A percentile compares a stretch with the other conserved stretches of the same genome.
Conservation (phyloP, 2,113 vertebrate genomes). For the Excalfactoria chinensis region DNA sequence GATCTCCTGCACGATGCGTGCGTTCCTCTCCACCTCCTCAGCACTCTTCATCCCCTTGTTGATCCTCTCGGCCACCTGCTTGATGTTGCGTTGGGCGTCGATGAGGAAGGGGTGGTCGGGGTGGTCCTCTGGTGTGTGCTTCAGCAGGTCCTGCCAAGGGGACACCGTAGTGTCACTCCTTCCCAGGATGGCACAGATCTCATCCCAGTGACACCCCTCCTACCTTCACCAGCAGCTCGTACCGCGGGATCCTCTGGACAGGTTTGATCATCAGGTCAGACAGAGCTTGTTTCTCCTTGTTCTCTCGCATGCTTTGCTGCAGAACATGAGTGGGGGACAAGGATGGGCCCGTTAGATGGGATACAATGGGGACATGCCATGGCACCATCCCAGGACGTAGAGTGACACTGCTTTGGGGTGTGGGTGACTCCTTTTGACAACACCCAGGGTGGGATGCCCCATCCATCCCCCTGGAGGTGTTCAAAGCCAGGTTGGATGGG, state of each 20-base stretch:
- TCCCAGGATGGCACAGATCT: rapidly evolving
- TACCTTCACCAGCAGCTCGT: conserved; percentile 97
- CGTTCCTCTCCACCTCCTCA: conserved; percentile 93
- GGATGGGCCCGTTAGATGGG: not conserved
- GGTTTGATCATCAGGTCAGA: conserved; percentile 99
- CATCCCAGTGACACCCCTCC: not conserved
- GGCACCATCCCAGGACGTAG: not conserved
- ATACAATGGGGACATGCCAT: not conserved
- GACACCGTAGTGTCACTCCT: rapidly evolving
- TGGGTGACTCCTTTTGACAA: not conserved
- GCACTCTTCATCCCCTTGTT: conserved; percentile 95
- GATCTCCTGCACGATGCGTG: conserved; percentile 95
- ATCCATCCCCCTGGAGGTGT: too few relatives aligned
- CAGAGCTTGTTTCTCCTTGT: conserved; percentile 97
- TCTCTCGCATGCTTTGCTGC: conserved; percentile 98
- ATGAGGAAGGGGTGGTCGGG: conserved; percentile 89
- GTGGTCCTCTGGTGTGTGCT: conserved; percentile 95
- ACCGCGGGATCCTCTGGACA: conserved; percentile 96
- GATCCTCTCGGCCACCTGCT: conserved; percentile 94
- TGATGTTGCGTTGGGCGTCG: conserved; percentile 94
- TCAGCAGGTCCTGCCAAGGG: conserved; percentile 88
- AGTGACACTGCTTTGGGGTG: not conserved
- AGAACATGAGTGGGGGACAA: not conserved
- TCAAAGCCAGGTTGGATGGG: too few relatives aligned
- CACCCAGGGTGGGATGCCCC: rapidly evolving